phyloP scores from a whole-genome alignment of 2,797 vertebrate genomes.

The Cyprinodon diabolis region DNA sequence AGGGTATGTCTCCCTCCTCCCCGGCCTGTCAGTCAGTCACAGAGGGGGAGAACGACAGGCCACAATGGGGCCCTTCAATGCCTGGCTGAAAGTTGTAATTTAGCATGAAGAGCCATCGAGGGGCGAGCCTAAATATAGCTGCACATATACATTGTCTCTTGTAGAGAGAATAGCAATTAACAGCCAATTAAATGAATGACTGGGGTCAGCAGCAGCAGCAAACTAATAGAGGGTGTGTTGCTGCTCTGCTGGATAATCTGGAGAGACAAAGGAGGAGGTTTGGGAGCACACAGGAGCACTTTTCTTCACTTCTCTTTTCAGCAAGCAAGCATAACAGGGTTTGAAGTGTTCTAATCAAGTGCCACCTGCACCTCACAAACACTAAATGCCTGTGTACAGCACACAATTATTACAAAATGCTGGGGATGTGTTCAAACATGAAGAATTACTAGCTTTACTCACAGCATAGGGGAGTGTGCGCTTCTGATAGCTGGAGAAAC shows the following conservation, averaged over 20 bases:
- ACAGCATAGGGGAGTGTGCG: not conserved
- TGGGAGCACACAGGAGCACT: constrained; percentile 46
- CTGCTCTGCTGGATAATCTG: constrained; percentile 67
- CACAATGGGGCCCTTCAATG: constrained; percentile 82
- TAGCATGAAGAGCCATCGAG: constrained; percentile 81
- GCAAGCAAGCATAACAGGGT: constrained; percentile 63
- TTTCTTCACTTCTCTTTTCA: constrained; percentile 63
- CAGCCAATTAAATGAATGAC: constrained; percentile 84
- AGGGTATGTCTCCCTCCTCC: constrained; percentile 51
- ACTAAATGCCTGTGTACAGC: constrained; percentile 29
- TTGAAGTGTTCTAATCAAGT: constrained; percentile 63
- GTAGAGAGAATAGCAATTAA: constrained; percentile 83
- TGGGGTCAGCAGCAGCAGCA: constrained; percentile 76
- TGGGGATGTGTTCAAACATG: constrained; percentile 15
- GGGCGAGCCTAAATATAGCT: constrained; percentile 79
- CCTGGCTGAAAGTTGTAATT: constrained; percentile 82
- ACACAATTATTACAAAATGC: constrained; percentile 26
- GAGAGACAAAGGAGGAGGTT: constrained; percentile 66
- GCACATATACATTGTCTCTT: constrained; percentile 78
- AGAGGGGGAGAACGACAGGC: constrained; percentile 80
- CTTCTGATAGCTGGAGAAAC: constrained; percentile 4
- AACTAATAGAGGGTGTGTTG: constrained; percentile 77
- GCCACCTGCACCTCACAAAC: constrained; percentile 51
- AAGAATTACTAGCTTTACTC: not conserved
- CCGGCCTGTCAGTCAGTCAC: constrained; percentile 80